These are phyloP conservation scores for Altica lythri DNA, from an alignment of 2,888 invertebrate species.

Conservation along the genomic window DNA sequence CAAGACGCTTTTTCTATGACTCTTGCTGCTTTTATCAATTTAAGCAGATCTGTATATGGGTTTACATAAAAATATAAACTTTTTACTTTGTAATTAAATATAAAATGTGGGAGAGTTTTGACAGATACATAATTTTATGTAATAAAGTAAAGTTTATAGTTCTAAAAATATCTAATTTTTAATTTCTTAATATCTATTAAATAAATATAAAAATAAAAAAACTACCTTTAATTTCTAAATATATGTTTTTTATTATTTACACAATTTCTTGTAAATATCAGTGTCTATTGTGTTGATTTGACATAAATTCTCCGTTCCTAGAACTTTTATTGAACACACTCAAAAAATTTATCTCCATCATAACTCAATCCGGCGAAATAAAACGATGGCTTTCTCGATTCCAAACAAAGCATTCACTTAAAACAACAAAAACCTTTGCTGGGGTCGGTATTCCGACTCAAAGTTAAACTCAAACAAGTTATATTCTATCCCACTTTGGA, in stretches of 20 bases:
- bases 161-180: no score
- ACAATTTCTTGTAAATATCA: constrained; percentile 1
- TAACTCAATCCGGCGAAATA: constrained; percentile 16
- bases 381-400: constrained; percentile 18
- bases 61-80: no score
- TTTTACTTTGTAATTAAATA: no score
- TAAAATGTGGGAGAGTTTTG: no score
- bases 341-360: constrained; percentile 13
- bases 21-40: no score
- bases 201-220: background rate
- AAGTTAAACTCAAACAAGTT: constrained; percentile 28
- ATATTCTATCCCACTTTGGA: constrained; percentile 6
- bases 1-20: no score
- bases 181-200: no score
- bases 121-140: no score
- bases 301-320: constrained; percentile 1
- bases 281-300: background rate
- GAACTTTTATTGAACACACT: constrained; percentile 13
- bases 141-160: no score
- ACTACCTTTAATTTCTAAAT: background rate
- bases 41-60: no score
- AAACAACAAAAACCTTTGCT: constrained; percentile 22
- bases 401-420: constrained; percentile 22
- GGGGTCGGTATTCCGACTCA: constrained; percentile 19
- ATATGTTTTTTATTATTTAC: background rate